Percentiles rank a stretch among this genome's conserved stretches.
Evolutionary conservation across 2,888 invertebrate genomes (phyloP).

Genomic region (Synergus gifuensis): DNA sequence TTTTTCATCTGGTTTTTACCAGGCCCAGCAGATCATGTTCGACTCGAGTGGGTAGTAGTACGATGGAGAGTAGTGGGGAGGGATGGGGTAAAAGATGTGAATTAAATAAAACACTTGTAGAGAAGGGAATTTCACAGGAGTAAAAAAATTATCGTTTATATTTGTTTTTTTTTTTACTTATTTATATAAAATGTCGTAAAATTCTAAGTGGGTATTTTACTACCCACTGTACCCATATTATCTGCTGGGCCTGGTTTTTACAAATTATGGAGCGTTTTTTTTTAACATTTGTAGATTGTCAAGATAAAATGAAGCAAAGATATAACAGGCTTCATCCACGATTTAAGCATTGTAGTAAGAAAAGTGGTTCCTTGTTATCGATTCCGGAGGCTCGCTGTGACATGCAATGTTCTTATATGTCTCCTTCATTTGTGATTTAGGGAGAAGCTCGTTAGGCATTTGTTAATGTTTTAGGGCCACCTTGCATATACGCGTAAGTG

Average conservation of each 20-base stretch:
- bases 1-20: neutral
- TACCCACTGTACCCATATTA: too few species aligned
- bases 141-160: too few species aligned
- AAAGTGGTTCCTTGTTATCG: conserved; percentile 48
- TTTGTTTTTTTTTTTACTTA: too few species aligned
- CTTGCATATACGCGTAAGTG: conserved; percentile 45
- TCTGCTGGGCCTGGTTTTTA: neutral
- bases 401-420: conserved; percentile 57
- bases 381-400: conserved; percentile 54
- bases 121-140: too few species aligned
- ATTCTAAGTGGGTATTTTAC: too few species aligned
- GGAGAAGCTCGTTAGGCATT: conserved; percentile 60
- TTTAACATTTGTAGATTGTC: neutral
- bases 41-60: too few species aligned
- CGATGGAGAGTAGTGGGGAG: too few species aligned
- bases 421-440: conserved; percentile 64
- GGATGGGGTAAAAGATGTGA: too few species aligned
- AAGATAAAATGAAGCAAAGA: conserved; percentile 33
- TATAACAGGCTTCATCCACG: neutral
- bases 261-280: neutral
- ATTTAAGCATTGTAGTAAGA: conserved; percentile 1
- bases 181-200: too few species aligned
- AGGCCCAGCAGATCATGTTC: too few species aligned
- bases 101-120: too few species aligned
- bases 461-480: conserved; percentile 59